These are phyloP conservation scores for Heliconius ethilla DNA, from an alignment of 2,888 invertebrate species.

Conservation along the genomic window DNA sequence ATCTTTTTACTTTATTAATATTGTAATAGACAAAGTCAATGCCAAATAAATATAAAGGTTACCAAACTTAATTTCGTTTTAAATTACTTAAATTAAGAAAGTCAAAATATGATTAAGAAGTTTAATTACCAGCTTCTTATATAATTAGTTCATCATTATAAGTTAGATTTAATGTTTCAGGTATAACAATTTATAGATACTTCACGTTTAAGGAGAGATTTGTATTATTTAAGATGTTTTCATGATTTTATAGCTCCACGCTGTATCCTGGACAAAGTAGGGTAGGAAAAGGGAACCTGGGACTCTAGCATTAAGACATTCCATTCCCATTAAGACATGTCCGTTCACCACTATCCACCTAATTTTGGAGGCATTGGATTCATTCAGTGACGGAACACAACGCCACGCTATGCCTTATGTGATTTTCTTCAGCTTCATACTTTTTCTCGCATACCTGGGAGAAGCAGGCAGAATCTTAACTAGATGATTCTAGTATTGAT, in stretches of 20 bases:
- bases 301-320: neutral
- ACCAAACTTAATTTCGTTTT: neutral
- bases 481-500: too few species aligned
- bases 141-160: neutral
- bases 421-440: too few species aligned
- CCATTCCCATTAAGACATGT: too few species aligned
- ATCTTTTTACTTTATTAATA: neutral
- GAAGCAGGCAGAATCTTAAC: too few species aligned
- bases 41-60: neutral
- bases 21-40: neutral
- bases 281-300: neutral
- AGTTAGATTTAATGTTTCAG: neutral
- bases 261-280: fast-evolving
- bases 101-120: neutral
- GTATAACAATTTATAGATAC: neutral
- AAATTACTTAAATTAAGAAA: neutral
- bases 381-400: too few species aligned
- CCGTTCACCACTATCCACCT: too few species aligned
- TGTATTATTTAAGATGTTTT: neutral
- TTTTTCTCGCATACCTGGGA: too few species aligned
- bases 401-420: too few species aligned
- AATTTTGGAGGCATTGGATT: too few species aligned
- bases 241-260: neutral
- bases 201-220: neutral
- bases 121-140: neutral